Evolutionary conservation across 1,140 invertebrate genomes (phyloP).

Genomic region (Heliconius eleuchia): DNA sequence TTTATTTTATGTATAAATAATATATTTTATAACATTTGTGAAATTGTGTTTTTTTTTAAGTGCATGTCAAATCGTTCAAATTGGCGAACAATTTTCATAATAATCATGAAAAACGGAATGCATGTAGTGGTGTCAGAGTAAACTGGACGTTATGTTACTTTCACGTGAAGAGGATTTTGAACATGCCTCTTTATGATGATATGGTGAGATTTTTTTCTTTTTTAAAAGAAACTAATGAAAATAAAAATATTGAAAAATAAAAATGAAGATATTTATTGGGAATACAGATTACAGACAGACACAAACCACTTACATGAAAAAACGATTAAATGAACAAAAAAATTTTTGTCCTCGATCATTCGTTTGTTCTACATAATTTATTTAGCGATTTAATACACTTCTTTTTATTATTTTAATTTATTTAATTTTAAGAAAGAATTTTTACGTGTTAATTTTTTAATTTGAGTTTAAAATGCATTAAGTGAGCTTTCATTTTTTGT

Average conservation of each 20-base stretch:
- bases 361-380: too few relatives aligned
- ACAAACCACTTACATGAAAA: too few relatives aligned
- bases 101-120: conserved; percentile 41
- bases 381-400: too few relatives aligned
- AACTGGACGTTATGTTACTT: conserved; percentile 74
- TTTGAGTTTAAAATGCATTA: too few relatives aligned
- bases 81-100: background rate
- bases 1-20: background rate
- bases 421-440: too few relatives aligned
- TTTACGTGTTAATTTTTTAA: too few relatives aligned
- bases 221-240: background rate
- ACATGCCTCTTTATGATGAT: conserved; percentile 74
- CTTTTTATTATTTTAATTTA: too few relatives aligned
- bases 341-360: too few relatives aligned
- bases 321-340: too few relatives aligned
- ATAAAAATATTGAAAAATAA: background rate
- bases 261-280: too few relatives aligned
- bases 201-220: conserved; percentile 58
- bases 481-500: too few relatives aligned
- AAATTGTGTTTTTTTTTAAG: conserved; percentile 15
- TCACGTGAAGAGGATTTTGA: conserved; percentile 60
- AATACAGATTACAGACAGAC: too few relatives aligned
- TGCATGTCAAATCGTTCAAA: background rate
- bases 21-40: background rate
- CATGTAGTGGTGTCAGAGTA: conserved; percentile 55